Conservation (phyloP, 2,888 invertebrate genomes). For the Aplocera efformata region DNA sequence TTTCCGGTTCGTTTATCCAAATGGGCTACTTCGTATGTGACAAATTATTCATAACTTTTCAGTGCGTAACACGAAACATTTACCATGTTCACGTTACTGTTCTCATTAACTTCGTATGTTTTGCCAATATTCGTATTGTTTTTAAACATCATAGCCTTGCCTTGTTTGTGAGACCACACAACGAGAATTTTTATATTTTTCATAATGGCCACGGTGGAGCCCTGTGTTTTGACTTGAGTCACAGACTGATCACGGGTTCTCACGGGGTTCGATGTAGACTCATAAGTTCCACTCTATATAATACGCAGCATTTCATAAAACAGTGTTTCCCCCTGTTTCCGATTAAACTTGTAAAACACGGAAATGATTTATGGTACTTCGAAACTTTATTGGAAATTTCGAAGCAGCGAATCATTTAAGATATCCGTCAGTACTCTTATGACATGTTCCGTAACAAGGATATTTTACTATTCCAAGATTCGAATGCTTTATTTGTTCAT, state of each 20-base stretch:
- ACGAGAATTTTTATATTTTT: slow-evolving; percentile 1
- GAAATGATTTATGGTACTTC: slow-evolving; percentile 44
- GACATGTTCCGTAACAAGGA: slow-evolving; percentile 35
- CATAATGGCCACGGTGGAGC: no score
- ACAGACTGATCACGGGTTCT: no score
- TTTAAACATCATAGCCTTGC: slow-evolving; percentile 17
- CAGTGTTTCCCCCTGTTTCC: slow-evolving; percentile 10
- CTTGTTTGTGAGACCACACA: slow-evolving; percentile 21
- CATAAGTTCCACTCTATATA: background rate
- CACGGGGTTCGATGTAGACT: no score
- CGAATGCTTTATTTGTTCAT: slow-evolving; percentile 24
- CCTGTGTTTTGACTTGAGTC: no score
- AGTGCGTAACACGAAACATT: slow-evolving; percentile 14
- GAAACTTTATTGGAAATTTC: slow-evolving; percentile 50
- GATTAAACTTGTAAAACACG: slow-evolving; percentile 44
- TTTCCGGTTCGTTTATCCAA: slow-evolving; percentile 54
- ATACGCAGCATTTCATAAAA: background rate
- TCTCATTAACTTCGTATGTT: slow-evolving; percentile 9
- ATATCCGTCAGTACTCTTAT: slow-evolving; percentile 34
- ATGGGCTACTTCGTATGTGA: slow-evolving; percentile 24
- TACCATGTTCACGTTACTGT: slow-evolving; percentile 3
- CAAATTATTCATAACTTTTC: slow-evolving; percentile 17
- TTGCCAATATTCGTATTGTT: slow-evolving; percentile 18
- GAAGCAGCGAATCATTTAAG: slow-evolving; percentile 36
- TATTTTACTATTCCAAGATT: slow-evolving; percentile 34